These are phyloP conservation scores for Siniperca chuatsi DNA, from an alignment of 2,113 vertebrate species.

Conservation along the genomic window DNA sequence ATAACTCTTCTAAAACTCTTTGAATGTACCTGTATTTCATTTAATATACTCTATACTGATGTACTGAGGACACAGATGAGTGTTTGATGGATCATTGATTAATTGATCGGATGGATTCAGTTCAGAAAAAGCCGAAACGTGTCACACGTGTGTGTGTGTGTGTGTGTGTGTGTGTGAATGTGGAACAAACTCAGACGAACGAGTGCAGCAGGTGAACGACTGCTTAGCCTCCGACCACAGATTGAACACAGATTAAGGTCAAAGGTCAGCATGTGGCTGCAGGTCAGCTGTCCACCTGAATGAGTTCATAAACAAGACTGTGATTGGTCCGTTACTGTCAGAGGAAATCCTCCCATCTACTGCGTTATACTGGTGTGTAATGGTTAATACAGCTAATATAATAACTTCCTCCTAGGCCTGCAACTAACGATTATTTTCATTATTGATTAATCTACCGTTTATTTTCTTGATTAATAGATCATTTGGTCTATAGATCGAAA, in stretches of 20 bases:
- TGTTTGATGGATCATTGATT: background rate
- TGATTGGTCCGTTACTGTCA: background rate
- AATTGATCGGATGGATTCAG: background rate
- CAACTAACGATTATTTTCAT: background rate
- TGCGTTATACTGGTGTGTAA: no score
- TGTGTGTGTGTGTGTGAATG: conserved; percentile 2
- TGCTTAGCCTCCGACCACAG: background rate
- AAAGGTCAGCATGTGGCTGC: conserved; percentile 28
- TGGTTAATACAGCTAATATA: background rate
- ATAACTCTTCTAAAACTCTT: background rate
- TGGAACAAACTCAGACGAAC: background rate
- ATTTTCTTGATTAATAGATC: no score
- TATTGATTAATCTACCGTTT: background rate
- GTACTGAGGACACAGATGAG: no score
- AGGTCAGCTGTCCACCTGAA: background rate
- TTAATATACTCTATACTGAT: background rate
- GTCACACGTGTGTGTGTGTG: background rate
- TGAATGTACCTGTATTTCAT: background rate
- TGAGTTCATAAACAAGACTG: background rate
- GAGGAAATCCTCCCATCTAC: background rate
- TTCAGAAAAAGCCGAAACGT: background rate
- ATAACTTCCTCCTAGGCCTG: background rate
- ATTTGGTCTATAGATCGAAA: no score
- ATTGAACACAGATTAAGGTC: conserved; percentile 27
- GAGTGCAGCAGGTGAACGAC: background rate